A percentile compares a stretch with the other conserved stretches of the same genome.
Evolutionary conservation across 2,113 vertebrate species (phyloP).

Genomic region (Alexandromys fortis): DNA sequence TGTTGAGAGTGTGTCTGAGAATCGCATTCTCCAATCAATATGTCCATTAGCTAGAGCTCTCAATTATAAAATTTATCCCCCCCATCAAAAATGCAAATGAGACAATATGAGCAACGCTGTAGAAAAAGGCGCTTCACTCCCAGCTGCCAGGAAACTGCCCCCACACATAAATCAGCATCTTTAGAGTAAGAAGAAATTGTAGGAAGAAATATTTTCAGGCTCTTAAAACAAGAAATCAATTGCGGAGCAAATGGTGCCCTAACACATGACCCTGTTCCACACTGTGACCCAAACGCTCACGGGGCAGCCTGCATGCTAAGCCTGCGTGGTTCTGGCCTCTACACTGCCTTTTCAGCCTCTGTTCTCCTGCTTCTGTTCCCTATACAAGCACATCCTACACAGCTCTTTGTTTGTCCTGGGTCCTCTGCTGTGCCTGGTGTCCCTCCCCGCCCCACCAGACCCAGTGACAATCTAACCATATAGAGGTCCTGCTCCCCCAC

Average conservation of each 20-base stretch:
- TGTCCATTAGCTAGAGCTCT: constrained; percentile 43
- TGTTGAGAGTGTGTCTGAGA: constrained; percentile 12
- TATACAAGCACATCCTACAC: not conserved
- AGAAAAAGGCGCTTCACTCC: constrained; percentile 33
- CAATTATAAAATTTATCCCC: constrained; percentile 17
- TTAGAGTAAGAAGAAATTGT: not conserved
- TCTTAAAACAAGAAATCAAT: constrained; percentile 37
- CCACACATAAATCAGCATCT: not conserved
- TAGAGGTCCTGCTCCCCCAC: not conserved
- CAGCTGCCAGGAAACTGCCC: not conserved
- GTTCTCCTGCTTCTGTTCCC: not conserved
- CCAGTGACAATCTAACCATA: not conserved
- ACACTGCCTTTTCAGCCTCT: not conserved
- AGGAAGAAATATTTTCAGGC: constrained; percentile 5
- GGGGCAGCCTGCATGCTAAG: not conserved
- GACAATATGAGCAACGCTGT: not conserved
- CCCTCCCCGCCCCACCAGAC: not conserved
- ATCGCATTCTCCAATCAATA: not conserved
- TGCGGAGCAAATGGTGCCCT: not conserved
- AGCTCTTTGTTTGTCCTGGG: not conserved
- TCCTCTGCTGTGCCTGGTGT: not conserved
- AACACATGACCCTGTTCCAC: not conserved
- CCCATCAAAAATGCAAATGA: constrained; percentile 26
- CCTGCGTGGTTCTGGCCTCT: not conserved
- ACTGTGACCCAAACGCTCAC: too few relatives aligned